Base-by-base conservation (phyloP, 2,113 vertebrate genomes). In the Lates calcarifer region DNA sequence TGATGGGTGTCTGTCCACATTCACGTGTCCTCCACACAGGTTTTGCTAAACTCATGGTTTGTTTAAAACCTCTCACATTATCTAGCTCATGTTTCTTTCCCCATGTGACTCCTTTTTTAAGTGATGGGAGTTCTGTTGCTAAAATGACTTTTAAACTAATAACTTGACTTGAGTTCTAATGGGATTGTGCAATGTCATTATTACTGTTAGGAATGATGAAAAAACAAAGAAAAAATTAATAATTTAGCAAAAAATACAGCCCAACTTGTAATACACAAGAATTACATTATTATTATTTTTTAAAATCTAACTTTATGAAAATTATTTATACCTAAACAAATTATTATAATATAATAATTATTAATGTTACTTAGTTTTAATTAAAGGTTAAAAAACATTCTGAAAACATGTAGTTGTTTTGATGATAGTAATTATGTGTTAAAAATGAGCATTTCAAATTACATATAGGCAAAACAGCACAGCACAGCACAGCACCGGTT, bases 391-490 rank as follows among this genome's bases (percentile, higher is more conserved):
- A 64, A 45, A 57, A 4, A 13, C 29, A 39, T 69, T 47, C 33
- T 37, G 29, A 78, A 47, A 6, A 51, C 24, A 43, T 29, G 24
- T 22, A 49, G 45, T 41, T 56, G 26, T 43, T 74, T 41, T 73
- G 2, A 65, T 31, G 24, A 58, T 13, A 29, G 39, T 10, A 28
- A 62, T 26, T 0, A 8, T 26, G 14, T 43, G 35, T 29, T 17
- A 37, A 56, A 75, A 51, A 55, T 22, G 2, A 55, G 26, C 26
- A 55, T 49, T 47, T 67, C 15, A 70, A 84, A 69, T 12, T 11
- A 22, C 9, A 28, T 14, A 0, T 2, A 67, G 22, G 41, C 49
- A 43, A 17, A 9, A 33, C 1, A 12, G 12, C n/a, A 58, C 1
- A 26, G 70, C 35, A 33, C 1, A 12, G 12, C n/a, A 58, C 1